Evolutionary conservation across 2,888 invertebrate genomes (phyloP).

Genomic region (Apamea epomidion): DNA sequence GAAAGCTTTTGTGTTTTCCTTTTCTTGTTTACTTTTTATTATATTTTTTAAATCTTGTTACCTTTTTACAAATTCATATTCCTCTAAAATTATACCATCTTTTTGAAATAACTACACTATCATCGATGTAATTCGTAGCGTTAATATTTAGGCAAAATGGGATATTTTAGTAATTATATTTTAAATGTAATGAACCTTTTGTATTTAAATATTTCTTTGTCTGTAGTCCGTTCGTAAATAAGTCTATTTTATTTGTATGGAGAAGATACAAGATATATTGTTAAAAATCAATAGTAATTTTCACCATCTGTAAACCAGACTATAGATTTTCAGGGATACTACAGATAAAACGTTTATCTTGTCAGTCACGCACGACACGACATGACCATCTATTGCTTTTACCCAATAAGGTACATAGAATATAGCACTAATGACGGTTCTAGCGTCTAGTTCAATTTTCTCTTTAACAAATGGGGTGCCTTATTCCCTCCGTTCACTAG

Average conservation of each 20-base stretch:
- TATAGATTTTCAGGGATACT: not conserved
- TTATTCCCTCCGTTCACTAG: conserved; percentile 62
- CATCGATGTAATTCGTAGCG: not conserved
- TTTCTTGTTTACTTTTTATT: conserved; percentile 25
- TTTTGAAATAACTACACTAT: not conserved
- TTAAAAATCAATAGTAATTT: not conserved
- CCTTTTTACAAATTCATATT: not conserved
- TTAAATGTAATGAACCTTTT: not conserved
- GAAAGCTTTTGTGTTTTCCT: conserved; percentile 61
- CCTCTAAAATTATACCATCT: not conserved
- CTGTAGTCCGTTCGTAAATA: too few relatives aligned
- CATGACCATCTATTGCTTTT: conserved; percentile 7
- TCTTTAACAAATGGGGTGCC: conserved; percentile 48
- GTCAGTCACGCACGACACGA: conserved; percentile 19
- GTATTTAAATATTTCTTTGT: too few relatives aligned
- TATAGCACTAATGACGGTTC: conserved; percentile 38
- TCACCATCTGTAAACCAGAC: not conserved
- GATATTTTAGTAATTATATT: not conserved
- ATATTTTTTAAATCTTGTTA: conserved; percentile 1
- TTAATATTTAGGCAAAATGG: not conserved
- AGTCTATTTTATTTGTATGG: not conserved
- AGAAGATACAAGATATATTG: not conserved
- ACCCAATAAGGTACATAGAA: conserved; percentile 12
- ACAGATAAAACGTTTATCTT: conserved; percentile 19
- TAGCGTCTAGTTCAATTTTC: conserved; percentile 42